These are phyloP conservation scores for Girardia tigrina DNA, from an alignment of 2,888 invertebrate genomes.

Conservation along the genomic window DNA sequence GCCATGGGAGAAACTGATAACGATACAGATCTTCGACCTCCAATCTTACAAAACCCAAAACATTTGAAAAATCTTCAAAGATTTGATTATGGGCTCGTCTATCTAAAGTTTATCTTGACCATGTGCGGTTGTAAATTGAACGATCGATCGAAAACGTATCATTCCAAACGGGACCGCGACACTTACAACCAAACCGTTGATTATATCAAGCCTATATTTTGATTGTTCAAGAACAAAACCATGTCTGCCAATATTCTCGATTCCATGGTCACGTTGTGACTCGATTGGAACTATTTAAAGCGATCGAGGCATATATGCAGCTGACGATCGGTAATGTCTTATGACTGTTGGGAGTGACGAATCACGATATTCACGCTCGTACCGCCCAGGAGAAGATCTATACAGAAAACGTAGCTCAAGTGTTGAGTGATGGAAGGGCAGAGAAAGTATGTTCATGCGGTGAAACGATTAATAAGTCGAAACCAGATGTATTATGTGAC, in stretches of 20 bases:
- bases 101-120: constrained; percentile 73
- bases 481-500: constrained; percentile 91
- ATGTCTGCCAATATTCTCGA: background rate
- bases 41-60: too few species aligned
- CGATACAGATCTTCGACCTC: too few species aligned
- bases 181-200: constrained; percentile 71
- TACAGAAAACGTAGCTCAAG: constrained; percentile 80
- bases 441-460: constrained; percentile 73
- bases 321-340: constrained; percentile 99
- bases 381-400: constrained; percentile 97
- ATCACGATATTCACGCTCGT: constrained; percentile 98
- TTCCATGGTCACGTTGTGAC: background rate
- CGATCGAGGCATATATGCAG: constrained; percentile 88
- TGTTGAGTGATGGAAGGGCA: constrained; percentile 97
- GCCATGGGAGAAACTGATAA: too few species aligned
- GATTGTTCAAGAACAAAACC: constrained; percentile 60
- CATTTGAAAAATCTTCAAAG: too few species aligned
- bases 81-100: too few species aligned
- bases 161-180: constrained; percentile 74
- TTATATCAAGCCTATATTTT: constrained; percentile 77
- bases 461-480: constrained; percentile 90
- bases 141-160: constrained; percentile 61
- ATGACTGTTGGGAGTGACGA: constrained; percentile 98
- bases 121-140: constrained; percentile 83
- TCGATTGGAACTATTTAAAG: constrained; percentile 50